These are phyloP conservation scores for Bradypodion ventrale DNA, from an alignment of 2,797 vertebrate species.

Conservation along the genomic window DNA sequence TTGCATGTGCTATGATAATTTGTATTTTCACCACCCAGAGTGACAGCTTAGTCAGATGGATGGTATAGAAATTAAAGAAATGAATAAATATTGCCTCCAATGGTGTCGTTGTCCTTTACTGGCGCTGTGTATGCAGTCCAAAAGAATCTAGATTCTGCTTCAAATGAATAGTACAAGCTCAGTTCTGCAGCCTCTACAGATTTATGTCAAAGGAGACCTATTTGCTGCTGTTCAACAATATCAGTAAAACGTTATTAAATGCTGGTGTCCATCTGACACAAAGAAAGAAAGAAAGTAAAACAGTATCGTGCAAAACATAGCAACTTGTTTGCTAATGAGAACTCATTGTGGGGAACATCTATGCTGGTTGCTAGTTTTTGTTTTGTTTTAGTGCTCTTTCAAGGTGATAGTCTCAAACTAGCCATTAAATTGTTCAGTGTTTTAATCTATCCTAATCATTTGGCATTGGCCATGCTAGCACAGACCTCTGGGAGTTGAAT, in stretches of 20 bases:
- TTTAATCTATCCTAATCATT: neutral
- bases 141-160: neutral
- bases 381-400: neutral
- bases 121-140: neutral
- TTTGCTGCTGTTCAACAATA: neutral
- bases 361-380: neutral
- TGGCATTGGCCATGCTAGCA: neutral
- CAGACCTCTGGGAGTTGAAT: neutral
- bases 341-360: neutral
- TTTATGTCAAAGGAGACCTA: neutral
- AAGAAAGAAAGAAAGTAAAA: too few relatives aligned
- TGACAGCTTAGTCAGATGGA: too few relatives aligned
- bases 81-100: neutral
- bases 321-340: neutral
- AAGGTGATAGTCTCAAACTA: neutral
- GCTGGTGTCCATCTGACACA: too few relatives aligned
- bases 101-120: neutral
- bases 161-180: neutral
- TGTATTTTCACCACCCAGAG: too few relatives aligned
- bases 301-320: neutral
- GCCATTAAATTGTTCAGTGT: neutral
- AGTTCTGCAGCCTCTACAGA: neutral
- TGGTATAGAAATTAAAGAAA: too few relatives aligned
- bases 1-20: too few relatives aligned
- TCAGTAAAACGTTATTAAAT: too few relatives aligned